These are phyloP conservation scores for Dryococelus australis DNA, from an alignment of 2,888 invertebrate species.

Conservation along the genomic window DNA sequence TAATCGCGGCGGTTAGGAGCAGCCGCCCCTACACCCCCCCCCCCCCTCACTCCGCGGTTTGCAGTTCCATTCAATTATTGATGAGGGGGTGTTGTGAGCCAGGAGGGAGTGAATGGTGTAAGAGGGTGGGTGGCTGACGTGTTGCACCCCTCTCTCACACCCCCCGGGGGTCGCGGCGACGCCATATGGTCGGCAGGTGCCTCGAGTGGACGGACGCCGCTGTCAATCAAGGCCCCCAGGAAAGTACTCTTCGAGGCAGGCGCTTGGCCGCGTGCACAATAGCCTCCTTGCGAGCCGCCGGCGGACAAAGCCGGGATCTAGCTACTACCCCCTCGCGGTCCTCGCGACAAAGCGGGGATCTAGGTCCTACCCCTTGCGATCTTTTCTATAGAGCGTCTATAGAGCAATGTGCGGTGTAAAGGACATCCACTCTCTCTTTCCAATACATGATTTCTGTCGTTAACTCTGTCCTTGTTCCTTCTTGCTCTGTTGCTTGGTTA, in stretches of 20 bases:
- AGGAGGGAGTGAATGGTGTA: background rate
- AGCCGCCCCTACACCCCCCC: background rate
- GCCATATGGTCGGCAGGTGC: slow-evolving; percentile 22
- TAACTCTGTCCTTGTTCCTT: no score
- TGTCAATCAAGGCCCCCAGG: background rate
- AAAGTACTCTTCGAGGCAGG: no score
- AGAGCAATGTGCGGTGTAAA: no score
- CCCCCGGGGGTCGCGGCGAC: background rate
- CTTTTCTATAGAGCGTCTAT: no score
- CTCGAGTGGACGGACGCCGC: background rate
- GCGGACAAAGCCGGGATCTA: background rate
- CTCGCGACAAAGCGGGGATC: no score
- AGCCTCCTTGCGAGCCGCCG: background rate
- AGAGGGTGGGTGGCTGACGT: background rate
- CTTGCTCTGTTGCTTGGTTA: no score
- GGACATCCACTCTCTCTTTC: no score
- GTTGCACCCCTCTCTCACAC: background rate
- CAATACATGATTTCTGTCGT: no score
- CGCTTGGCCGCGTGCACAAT: no score
- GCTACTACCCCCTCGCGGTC: background rate
- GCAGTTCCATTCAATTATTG: slow-evolving; percentile 39
- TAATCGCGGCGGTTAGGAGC: slow-evolving; percentile 10
- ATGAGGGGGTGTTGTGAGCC: background rate
- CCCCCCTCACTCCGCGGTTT: slow-evolving; percentile 11
- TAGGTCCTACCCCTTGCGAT: no score